Evolutionary conservation across 30 jellyfish, hydroid and myxozoan species (phyloP), one percentile per base, ranked within the genome.

Genomic region (Aurelia sp.): DNA sequence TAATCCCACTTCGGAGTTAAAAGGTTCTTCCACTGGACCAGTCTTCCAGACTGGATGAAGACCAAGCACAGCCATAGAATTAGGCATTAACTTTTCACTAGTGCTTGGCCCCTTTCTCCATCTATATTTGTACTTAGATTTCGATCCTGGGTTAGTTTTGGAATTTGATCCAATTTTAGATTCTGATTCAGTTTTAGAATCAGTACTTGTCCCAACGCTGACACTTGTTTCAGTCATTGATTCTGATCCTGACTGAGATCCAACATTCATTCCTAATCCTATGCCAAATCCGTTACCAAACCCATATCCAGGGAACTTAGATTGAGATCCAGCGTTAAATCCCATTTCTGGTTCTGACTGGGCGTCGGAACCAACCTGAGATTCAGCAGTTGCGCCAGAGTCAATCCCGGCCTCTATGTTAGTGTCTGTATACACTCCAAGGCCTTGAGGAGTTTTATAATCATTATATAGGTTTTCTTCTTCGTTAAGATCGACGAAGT

Each of bases 261-360:
- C 66, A 15, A 78, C 27, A 50, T 62, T 59, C 17, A 53, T 31
- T 62, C 58, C 72, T 70, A 60, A 47, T 13, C 87, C 87, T 78
- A 76, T 58, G 16, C 77, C 77, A 44, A 76, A 76, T 7, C 87
- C 87, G 20, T 59, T 76, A 31, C 87, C 55, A 33, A 60, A 60
- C 17, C 76, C 87, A 35, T 57, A 76, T 3, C 51, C 69, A 4
- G 87, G 74, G 76, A 62, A 76, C 23, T 27, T 10, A 18, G 35
- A 3, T 27, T 33, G 58, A 9, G 63, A 60, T 55, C 62, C 73
- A 30, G 18, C 47, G 1, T 60, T 35, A 17, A 21, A 8, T 44
- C 66, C 66, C 16, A 37, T 17, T 19, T 76, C 77, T 12, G 76
- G 23, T 60, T 55, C 86, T 18, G 86, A 52, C 23, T 55, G 40